A percentile compares a stretch with the other conserved stretches of the same genome.
phyloP scores from a whole-genome alignment of 2,113 vertebrate genomes.

The Leuciscus idus region DNA sequence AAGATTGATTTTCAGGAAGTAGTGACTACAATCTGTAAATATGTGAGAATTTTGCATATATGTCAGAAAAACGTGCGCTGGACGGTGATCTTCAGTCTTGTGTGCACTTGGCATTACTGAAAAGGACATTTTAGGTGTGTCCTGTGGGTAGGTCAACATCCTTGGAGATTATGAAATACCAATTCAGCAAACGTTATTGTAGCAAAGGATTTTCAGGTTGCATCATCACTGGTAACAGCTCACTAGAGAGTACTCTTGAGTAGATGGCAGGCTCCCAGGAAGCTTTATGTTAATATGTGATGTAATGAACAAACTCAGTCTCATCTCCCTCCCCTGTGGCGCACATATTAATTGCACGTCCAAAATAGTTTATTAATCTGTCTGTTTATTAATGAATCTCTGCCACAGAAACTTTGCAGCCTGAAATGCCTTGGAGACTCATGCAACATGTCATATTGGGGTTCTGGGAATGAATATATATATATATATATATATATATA shows the following conservation, averaged over 20 bases:
- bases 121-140: conserved; percentile 1
- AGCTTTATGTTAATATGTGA: conserved; percentile 41
- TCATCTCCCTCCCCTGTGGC: conserved; percentile 30
- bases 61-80: not conserved
- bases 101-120: not conserved
- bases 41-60: not conserved
- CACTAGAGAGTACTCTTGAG: not conserved
- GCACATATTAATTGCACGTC: conserved; percentile 45
- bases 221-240: not conserved
- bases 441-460: conserved; percentile 10
- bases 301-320: conserved; percentile 34
- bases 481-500: not conserved
- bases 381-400: conserved; percentile 43
- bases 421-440: conserved; percentile 27
- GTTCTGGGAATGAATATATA: not conserved
- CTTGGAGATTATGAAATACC: conserved; percentile 1
- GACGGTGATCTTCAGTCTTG: not conserved
- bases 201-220: not conserved
- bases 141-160: not conserved
- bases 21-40: not conserved
- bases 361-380: conserved; percentile 52
- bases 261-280: conserved; percentile 25
- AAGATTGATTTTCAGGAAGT: not conserved
- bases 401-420: conserved; percentile 22
- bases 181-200: conserved; percentile 5